These are phyloP conservation scores for Otocyon megalotis DNA, from an alignment of 2,113 vertebrate genomes.

Conservation along the genomic window DNA sequence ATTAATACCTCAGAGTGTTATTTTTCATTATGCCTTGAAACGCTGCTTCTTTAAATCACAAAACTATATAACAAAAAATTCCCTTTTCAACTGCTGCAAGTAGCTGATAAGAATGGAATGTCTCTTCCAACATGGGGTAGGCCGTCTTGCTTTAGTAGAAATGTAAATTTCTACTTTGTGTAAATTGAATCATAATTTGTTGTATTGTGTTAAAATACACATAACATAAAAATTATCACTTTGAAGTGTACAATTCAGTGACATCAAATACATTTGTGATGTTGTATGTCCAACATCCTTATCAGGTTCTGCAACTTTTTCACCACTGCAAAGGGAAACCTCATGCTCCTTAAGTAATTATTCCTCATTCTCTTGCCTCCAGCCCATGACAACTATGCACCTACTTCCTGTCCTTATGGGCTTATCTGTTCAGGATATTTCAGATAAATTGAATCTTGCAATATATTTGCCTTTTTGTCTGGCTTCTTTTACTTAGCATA, in stretches of 20 bases:
- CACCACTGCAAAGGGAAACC: not conserved
- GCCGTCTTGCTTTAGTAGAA: not conserved
- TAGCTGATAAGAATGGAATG: not conserved
- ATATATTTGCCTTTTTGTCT: not conserved
- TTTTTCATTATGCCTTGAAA: not conserved
- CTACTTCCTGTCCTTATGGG: not conserved
- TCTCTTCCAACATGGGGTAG: not conserved
- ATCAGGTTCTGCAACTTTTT: not conserved
- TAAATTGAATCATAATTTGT: not conserved
- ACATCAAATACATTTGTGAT: not conserved
- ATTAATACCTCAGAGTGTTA: not conserved
- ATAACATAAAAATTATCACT: not conserved
- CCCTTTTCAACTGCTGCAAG: not conserved
- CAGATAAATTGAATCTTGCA: not conserved
- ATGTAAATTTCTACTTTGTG: not conserved
- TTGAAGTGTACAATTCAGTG: not conserved
- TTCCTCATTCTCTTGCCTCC: not conserved
- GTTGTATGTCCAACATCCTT: not conserved
- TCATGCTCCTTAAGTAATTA: not conserved
- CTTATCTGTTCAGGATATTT: not conserved
- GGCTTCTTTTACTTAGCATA: not conserved
- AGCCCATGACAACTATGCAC: not conserved
- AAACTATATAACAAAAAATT: not conserved
- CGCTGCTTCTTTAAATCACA: not conserved
- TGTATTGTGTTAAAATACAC: not conserved